phyloP scores from a whole-genome alignment of 53 echinoderm and acorn worm species.

The Echinarachnius parma region DNA sequence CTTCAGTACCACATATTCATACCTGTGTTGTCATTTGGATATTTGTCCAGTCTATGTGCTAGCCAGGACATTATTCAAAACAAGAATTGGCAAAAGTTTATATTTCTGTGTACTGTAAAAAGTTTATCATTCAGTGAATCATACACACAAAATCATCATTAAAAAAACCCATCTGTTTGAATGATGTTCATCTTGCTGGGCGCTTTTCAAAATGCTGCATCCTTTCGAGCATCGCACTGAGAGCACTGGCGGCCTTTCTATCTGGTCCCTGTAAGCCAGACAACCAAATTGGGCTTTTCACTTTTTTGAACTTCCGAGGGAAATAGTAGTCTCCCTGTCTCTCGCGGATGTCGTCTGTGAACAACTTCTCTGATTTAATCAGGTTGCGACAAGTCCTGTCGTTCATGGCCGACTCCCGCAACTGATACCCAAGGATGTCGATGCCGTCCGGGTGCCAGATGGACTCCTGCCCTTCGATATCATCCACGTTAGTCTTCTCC shows the following conservation, averaged over 20 bases:
- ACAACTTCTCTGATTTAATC: constrained; percentile 26
- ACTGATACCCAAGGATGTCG: constrained; percentile 24
- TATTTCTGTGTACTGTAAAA: no score
- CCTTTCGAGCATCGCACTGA: constrained; percentile 12
- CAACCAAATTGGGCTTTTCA: constrained; percentile 6
- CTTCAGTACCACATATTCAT: no score
- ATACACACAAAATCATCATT: no score
- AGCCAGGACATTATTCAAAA: no score
- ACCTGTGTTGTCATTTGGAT: no score
- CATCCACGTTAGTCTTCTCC: constrained; percentile 21
- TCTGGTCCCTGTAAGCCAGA: not conserved
- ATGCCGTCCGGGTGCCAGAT: constrained; percentile 34
- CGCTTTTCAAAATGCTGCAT: not conserved
- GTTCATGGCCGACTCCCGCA: constrained; percentile 7
- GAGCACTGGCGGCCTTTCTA: constrained; percentile 2
- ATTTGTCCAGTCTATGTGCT: no score
- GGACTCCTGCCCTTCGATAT: constrained; percentile 31
- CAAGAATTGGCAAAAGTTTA: no score
- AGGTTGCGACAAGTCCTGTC: constrained; percentile 19
- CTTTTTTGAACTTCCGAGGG: not conserved
- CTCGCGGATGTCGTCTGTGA: constrained; percentile 37
- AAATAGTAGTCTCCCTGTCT: constrained; percentile 42
- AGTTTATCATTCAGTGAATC: no score
- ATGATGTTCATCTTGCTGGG: not conserved
- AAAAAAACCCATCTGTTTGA: no score